These are phyloP conservation scores for Caerostris darwini DNA, from an alignment of 1,140 invertebrate species.

Conservation along the genomic window DNA sequence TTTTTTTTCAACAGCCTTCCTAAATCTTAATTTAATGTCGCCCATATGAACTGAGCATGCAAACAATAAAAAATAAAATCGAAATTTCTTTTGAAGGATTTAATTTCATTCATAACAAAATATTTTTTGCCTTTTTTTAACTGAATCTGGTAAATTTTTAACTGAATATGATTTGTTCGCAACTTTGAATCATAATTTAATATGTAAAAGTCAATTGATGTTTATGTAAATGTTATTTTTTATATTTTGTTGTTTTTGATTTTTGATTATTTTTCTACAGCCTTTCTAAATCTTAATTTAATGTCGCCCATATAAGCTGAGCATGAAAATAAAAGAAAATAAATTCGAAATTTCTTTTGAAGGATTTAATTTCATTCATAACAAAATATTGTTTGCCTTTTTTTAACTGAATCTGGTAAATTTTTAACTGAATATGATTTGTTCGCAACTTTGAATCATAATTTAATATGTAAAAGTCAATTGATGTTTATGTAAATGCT, in stretches of 20 bases:
- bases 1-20: not conserved
- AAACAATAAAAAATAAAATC: not conserved
- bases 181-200: too few species aligned
- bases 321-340: not conserved
- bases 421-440: too few species aligned
- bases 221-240: too few species aligned
- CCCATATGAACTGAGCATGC: slow-evolving; percentile 16
- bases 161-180: too few species aligned
- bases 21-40: not conserved
- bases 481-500: too few species aligned
- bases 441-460: too few species aligned
- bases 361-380: not conserved
- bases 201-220: too few species aligned
- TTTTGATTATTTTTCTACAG: not conserved
- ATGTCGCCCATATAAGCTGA: not conserved
- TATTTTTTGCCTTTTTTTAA: not conserved
- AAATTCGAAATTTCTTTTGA: not conserved
- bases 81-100: not conserved
- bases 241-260: not conserved
- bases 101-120: not conserved
- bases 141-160: too few species aligned
- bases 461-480: too few species aligned
- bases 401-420: not conserved
- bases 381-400: not conserved
- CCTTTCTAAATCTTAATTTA: slow-evolving; percentile 2